Conservation (phyloP, 2,888 invertebrate genomes). For the Zele albiditarsus region DNA sequence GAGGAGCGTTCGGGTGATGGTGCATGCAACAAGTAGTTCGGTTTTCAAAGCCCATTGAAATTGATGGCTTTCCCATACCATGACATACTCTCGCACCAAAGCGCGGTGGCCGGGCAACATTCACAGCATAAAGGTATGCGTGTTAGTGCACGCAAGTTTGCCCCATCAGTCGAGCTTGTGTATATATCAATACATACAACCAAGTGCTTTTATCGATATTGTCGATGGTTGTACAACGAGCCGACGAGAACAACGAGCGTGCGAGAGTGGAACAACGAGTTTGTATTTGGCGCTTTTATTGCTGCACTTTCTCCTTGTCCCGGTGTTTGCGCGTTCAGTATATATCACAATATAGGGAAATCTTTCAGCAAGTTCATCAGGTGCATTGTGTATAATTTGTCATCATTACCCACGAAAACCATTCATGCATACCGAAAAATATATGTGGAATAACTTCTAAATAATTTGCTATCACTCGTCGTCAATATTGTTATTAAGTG, state of each 20-base stretch:
- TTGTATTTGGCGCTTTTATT: not conserved
- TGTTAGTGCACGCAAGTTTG: constrained; percentile 34
- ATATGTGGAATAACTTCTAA: not conserved
- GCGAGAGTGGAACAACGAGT: constrained; percentile 21
- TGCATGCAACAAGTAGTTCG: constrained; percentile 73
- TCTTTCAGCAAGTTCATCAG: too few relatives aligned
- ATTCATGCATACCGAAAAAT: too few relatives aligned
- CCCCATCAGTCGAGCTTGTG: constrained; percentile 37
- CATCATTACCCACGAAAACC: not conserved
- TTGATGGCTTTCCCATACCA: constrained; percentile 74
- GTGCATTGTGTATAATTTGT: too few relatives aligned
- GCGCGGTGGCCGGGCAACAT: constrained; percentile 41
- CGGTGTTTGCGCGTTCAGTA: too few relatives aligned
- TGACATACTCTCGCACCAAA: constrained; percentile 57
- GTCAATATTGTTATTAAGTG: not conserved
- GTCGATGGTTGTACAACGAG: constrained; percentile 48
- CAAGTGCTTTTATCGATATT: constrained; percentile 72
- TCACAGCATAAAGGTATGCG: constrained; percentile 18
- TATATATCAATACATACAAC: constrained; percentile 62
- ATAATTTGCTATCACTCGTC: not conserved
- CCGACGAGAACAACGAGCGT: constrained; percentile 30
- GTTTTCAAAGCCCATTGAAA: constrained; percentile 74
- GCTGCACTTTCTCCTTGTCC: not conserved
- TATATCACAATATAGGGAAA: too few relatives aligned
- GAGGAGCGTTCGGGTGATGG: constrained; percentile 45